Conservation (phyloP, 2,888 invertebrate genomes). For the Sphaeridia pumilis region DNA sequence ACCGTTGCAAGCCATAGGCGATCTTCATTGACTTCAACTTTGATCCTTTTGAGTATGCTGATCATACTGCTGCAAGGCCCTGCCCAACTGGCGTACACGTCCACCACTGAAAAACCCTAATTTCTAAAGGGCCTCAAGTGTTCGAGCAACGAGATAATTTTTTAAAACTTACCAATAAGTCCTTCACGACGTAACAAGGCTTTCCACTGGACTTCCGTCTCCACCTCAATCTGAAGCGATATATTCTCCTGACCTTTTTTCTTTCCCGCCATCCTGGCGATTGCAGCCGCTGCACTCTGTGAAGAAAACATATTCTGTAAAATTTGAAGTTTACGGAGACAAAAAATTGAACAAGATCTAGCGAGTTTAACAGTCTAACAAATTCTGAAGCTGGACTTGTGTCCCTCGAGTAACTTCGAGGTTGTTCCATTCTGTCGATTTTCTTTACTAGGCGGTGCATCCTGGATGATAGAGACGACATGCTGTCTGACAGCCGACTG, state of each 20-base stretch:
- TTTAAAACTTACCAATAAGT: conserved; percentile 29
- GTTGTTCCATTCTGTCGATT: conserved; percentile 13
- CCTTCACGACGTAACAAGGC: conserved; percentile 27
- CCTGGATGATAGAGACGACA: conserved; percentile 6
- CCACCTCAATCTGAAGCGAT: conserved; percentile 26
- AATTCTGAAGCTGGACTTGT: conserved; percentile 5
- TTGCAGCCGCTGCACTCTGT: conserved; percentile 14
- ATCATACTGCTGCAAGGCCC: conserved; percentile 30
- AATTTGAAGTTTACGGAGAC: not conserved
- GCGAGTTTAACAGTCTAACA: not conserved
- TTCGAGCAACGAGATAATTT: too few relatives aligned
- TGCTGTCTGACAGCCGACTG: not conserved
- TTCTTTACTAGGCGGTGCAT: conserved; percentile 15
- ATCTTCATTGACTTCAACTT: conserved; percentile 30
- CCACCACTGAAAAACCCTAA: conserved; percentile 23
- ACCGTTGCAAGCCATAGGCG: conserved; percentile 21
- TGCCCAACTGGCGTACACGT: conserved; percentile 32
- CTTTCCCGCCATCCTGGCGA: conserved; percentile 15
- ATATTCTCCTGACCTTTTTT: conserved; percentile 11
- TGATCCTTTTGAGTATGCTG: conserved; percentile 29
- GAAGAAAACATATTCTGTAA: conserved; percentile 1
- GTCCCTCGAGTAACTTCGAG: not conserved
- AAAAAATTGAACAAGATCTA: not conserved
- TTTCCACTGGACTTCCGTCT: conserved; percentile 30
- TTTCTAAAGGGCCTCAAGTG: too few relatives aligned